Evolutionary conservation across 2,888 invertebrate genomes (phyloP), one percentile per base, ranked within the genome.

Genomic region (Tenthredo amoena): DNA sequence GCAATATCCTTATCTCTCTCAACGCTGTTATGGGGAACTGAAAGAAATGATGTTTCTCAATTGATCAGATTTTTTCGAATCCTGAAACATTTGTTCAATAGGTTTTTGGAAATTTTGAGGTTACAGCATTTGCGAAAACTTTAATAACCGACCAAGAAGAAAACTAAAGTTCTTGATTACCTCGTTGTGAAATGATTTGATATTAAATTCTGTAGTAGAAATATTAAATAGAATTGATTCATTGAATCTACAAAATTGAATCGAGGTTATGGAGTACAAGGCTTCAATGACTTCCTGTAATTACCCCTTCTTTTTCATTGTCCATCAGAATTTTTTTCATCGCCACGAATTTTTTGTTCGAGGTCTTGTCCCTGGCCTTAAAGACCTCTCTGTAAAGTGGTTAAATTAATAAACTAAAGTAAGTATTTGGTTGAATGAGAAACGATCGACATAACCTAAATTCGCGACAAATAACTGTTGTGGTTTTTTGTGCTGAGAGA

Each of bases 321-420:
- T 99, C 99, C 99, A 99, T 99, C 3, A 99, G 94, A 12, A 99
- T 99, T 94, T 99, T 99, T 92, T 99, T 99, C 97, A 99, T 97
- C 0, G 99, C 99, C 0, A 99, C 99, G 91, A 98, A 97, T 91
- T 97, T 96, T 94, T 97, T 97, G 83, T 96, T 97, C 87, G 97
- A 97, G 87, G 95, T 97, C 91, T 97, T 97, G 86, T 98, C 98
- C 85, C 97, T 96, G 0, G 99, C 99, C 93, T 99, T 99, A 93
- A 99, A 99, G 15, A 99, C 99, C 93, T 99, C 99, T 0, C 99
- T 99, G 89, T 82, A 43, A 43, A 65, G 86, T 74, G 77, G 37
- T 58, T 55, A 9, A 74, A 82, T 62, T 2, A 62, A 26, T 26
- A 62, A 62, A 10, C 0, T 12, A 21, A 26, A 12, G 26, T 12